These are phyloP conservation scores for Amphipyra berbera DNA, from an alignment of 2,888 invertebrate genomes.

Conservation along the genomic window DNA sequence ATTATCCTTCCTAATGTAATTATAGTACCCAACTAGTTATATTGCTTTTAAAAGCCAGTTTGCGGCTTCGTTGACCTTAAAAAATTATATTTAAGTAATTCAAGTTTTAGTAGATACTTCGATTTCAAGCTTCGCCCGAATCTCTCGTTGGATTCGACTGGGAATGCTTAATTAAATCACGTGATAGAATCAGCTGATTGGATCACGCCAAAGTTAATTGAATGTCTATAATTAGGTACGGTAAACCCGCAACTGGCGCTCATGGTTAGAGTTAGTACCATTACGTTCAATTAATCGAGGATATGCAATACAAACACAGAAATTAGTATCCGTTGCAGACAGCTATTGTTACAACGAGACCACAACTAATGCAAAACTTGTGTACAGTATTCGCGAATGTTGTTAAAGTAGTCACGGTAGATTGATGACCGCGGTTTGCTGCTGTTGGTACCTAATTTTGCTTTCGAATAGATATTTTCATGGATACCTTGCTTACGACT, in stretches of 20 bases:
- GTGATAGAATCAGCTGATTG: slow-evolving; percentile 47
- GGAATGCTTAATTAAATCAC: slow-evolving; percentile 37
- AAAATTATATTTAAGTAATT: slow-evolving; percentile 19
- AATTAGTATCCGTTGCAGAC: slow-evolving; percentile 1
- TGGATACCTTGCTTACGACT: too few relatives aligned
- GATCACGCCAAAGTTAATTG: slow-evolving; percentile 49
- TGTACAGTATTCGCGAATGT: neutral
- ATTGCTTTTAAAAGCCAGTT: slow-evolving; percentile 2
- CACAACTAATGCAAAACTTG: slow-evolving; percentile 13
- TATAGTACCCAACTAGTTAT: slow-evolving; percentile 6
- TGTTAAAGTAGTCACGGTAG: neutral
- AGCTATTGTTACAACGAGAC: neutral
- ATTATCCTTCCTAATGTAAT: slow-evolving; percentile 10
- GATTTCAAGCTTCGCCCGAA: slow-evolving; percentile 7
- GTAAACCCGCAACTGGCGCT: slow-evolving; percentile 27
- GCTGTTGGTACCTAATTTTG: too few relatives aligned
- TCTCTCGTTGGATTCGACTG: slow-evolving; percentile 4
- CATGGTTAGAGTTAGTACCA: slow-evolving; percentile 17
- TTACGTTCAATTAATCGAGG: slow-evolving; percentile 37
- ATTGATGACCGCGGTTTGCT: too few relatives aligned
- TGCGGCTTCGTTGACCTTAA: neutral
- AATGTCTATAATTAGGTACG: slow-evolving; percentile 51
- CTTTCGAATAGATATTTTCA: too few relatives aligned
- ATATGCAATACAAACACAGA: slow-evolving; percentile 5
- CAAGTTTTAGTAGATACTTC: slow-evolving; percentile 3